Conservation (phyloP, 2,113 vertebrate species). For the Urocolius indicus region DNA sequence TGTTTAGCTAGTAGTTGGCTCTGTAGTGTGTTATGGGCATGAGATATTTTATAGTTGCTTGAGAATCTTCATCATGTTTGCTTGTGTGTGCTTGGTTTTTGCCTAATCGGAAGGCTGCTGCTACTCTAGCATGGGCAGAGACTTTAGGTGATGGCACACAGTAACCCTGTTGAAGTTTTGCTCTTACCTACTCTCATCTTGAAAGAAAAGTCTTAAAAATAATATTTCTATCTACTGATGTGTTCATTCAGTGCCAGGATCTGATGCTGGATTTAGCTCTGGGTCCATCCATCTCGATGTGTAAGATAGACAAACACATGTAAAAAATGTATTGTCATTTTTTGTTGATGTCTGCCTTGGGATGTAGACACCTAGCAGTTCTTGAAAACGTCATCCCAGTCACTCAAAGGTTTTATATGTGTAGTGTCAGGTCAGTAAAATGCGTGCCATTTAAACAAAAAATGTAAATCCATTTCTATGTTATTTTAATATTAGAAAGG, state of each 20-base stretch:
- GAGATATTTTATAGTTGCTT: neutral
- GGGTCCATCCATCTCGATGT: neutral
- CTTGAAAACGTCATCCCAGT: neutral
- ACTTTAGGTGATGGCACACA: neutral
- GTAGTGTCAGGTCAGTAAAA: neutral
- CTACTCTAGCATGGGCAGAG: neutral
- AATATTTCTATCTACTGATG: neutral
- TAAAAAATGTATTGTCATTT: neutral
- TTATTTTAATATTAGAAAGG: slow-evolving; percentile 40
- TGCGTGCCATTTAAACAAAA: neutral
- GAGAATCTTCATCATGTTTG: neutral
- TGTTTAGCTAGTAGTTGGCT: neutral
- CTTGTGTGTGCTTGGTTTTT: neutral
- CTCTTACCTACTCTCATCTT: neutral
- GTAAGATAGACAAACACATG: neutral
- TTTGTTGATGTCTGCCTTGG: neutral
- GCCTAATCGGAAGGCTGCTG: neutral
- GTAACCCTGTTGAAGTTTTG: neutral
- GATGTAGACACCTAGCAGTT: neutral
- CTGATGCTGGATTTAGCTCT: neutral
- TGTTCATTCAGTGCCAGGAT: neutral
- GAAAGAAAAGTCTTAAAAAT: neutral
- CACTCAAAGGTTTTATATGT: neutral
- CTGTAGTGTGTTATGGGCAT: neutral
- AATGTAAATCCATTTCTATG: slow-evolving; percentile 28